These are phyloP conservation scores for Dicranocentrus wangi DNA, from an alignment of 2,888 invertebrate genomes.

Conservation along the genomic window DNA sequence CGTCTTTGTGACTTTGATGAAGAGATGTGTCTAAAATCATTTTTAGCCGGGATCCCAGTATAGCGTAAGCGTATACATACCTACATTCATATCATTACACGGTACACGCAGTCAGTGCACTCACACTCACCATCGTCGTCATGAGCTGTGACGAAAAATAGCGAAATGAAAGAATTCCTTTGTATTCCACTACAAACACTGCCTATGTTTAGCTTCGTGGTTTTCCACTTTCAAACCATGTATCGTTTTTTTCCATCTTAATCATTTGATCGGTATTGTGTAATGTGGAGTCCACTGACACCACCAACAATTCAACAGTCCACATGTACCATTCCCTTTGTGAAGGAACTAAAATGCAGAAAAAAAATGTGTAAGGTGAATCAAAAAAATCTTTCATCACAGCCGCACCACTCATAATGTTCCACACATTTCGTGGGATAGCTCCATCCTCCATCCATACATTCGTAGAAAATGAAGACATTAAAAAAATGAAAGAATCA, in stretches of 20 bases:
- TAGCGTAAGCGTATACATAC: background rate
- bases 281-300: conserved; percentile 9
- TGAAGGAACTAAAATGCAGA: conserved; percentile 5
- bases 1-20: conserved; percentile 58
- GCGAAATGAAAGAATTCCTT: conserved; percentile 29
- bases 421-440: background rate
- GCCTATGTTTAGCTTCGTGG: background rate
- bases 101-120: conserved; percentile 29
- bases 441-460: background rate
- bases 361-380: background rate
- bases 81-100: too few relatives aligned
- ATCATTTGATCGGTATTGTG: conserved; percentile 23
- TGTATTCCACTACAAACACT: conserved; percentile 15
- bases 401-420: background rate
- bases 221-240: background rate
- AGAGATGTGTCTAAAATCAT: conserved; percentile 39
- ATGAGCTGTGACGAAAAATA: conserved; percentile 42
- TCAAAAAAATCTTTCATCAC: conserved; percentile 4
- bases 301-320: conserved; percentile 1
- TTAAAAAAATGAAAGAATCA: conserved; percentile 34
- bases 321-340: background rate
- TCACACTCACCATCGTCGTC: conserved; percentile 19
- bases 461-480: background rate
- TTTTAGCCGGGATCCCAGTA: background rate
- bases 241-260: background rate